Conservation (phyloP, 2,797 vertebrate genomes). For the Cephalopachus bancanus region DNA sequence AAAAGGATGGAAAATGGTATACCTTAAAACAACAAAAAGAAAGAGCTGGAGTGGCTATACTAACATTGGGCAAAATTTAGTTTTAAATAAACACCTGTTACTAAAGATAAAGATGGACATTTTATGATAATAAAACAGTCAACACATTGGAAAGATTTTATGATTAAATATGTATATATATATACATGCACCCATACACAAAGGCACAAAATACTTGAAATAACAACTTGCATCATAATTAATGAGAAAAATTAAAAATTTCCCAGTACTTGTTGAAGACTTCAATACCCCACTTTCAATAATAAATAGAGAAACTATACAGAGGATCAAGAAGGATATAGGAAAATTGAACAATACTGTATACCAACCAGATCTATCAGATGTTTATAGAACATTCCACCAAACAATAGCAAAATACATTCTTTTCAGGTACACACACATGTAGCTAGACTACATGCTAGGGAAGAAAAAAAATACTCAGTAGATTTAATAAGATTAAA, state of each 20-base stretch:
- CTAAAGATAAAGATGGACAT: background rate
- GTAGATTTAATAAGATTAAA: conserved; percentile 36
- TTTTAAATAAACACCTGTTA: background rate
- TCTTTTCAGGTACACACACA: background rate
- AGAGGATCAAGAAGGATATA: background rate
- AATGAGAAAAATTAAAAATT: background rate
- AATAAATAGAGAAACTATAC: background rate
- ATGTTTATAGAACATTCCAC: background rate
- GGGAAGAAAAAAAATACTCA: background rate
- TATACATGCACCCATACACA: background rate
- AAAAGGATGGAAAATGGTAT: background rate
- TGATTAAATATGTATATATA: background rate
- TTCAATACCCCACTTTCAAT: background rate
- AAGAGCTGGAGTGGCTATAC: background rate
- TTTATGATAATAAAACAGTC: background rate
- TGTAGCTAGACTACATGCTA: background rate
- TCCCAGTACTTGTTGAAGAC: background rate
- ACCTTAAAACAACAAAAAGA: background rate
- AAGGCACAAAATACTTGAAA: background rate
- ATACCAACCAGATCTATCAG: background rate
- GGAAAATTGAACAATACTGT: conserved; percentile 4
- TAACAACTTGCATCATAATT: background rate
- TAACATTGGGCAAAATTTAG: background rate
- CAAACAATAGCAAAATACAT: background rate
- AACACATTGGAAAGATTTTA: background rate